These are phyloP conservation scores for Procavia capensis DNA, from an alignment of 2,113 vertebrate genomes.

Conservation along the genomic window DNA sequence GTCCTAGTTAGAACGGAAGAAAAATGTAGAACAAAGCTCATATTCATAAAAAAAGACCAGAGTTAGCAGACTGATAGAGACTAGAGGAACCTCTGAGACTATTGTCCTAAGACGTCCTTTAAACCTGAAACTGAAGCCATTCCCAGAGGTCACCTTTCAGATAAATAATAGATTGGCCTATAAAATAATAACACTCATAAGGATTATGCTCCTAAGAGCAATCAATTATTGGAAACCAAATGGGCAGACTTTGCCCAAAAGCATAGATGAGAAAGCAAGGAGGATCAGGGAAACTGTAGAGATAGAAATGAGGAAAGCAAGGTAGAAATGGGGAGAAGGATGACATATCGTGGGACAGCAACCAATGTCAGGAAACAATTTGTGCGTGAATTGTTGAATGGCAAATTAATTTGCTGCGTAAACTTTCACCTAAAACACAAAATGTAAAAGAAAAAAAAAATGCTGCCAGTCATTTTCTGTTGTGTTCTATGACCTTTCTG, in stretches of 20 bases:
- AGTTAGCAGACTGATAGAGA: background rate
- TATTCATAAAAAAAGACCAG: background rate
- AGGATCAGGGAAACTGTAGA: background rate
- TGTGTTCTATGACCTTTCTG: slow-evolving; percentile 94
- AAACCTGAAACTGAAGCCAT: background rate
- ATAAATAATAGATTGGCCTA: background rate
- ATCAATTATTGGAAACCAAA: background rate
- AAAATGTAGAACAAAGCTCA: background rate
- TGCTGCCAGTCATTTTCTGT: slow-evolving; percentile 89
- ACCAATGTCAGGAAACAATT: background rate
- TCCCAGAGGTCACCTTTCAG: background rate
- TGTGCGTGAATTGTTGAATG: background rate
- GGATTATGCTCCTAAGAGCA: background rate
- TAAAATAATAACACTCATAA: background rate
- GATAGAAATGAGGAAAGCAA: background rate
- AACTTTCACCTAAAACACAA: background rate
- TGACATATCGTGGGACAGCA: background rate
- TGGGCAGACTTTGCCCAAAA: background rate
- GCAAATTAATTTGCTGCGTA: background rate
- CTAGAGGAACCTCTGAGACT: background rate
- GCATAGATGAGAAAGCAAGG: background rate
- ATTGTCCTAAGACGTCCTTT: background rate
- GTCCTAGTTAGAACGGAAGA: background rate
- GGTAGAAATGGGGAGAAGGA: background rate
- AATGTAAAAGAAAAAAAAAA: slow-evolving; percentile 72